These are phyloP conservation scores for Tamias sibiricus DNA, from an alignment of 2,113 vertebrate species.

Conservation along the genomic window DNA sequence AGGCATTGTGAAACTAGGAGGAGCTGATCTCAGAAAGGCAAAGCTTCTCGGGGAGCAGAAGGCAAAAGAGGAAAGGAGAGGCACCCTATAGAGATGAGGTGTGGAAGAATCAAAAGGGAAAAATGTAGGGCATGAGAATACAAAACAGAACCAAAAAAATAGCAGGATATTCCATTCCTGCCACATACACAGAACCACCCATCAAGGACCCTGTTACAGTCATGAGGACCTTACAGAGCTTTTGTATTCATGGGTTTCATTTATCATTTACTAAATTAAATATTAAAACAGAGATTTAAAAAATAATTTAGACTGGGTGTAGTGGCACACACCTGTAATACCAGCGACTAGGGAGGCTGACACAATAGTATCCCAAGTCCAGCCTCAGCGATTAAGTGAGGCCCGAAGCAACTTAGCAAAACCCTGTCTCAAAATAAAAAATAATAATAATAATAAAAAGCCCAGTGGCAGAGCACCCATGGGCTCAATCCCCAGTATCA, in stretches of 20 bases:
- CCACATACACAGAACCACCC: neutral
- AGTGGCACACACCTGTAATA: no score
- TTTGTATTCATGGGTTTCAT: neutral
- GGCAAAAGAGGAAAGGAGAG: neutral
- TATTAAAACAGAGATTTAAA: slow-evolving; percentile 26
- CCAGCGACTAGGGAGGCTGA: no score
- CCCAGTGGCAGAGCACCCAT: no score
- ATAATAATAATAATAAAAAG: no score
- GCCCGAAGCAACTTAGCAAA: no score
- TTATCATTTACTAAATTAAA: neutral
- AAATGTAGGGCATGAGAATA: neutral
- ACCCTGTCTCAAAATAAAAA: no score
- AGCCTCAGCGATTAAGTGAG: no score
- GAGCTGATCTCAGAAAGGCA: neutral
- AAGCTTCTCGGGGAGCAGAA: neutral
- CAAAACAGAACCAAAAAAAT: neutral
- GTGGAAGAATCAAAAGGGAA: neutral
- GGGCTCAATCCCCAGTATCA: no score
- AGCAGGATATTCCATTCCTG: neutral
- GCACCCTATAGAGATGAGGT: neutral
- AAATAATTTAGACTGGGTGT: neutral
- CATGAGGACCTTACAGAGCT: neutral
- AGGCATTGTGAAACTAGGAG: neutral
- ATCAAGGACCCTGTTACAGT: neutral
- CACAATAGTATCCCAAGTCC: no score